Evolutionary conservation across 1,140 invertebrate genomes (phyloP).

Genomic region (Micrasema minimum): DNA sequence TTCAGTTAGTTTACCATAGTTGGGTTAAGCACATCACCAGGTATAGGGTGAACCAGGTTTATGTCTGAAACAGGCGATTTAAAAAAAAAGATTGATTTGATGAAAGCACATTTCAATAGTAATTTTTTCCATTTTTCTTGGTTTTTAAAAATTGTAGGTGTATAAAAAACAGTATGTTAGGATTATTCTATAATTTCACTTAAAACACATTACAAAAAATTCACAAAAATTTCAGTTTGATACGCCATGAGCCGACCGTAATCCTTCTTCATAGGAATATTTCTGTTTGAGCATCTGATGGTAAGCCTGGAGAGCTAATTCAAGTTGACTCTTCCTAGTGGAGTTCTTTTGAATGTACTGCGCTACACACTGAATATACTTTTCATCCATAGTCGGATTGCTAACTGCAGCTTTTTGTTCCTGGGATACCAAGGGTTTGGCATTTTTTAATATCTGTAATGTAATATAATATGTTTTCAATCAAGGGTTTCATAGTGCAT

Average conservation of each 20-base stretch:
- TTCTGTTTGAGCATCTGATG: constrained; percentile 71
- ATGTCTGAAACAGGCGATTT: no score
- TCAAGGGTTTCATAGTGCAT: no score
- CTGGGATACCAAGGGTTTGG: background rate
- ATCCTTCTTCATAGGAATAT: constrained; percentile 67
- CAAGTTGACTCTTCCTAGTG: constrained; percentile 70
- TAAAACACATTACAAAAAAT: no score
- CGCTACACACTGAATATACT: constrained; percentile 69
- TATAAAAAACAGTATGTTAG: background rate
- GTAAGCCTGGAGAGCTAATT: constrained; percentile 73
- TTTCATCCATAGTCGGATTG: constrained; percentile 59
- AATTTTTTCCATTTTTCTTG: no score
- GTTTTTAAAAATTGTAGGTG: no score
- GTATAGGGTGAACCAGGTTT: no score
- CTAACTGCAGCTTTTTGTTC: background rate
- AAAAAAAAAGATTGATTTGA: no score
- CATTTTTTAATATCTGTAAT: constrained; percentile 3
- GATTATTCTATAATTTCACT: background rate
- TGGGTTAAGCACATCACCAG: no score
- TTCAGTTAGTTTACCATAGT: no score
- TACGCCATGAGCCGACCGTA: constrained; percentile 72
- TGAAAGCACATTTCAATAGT: no score
- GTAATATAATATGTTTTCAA: no score
- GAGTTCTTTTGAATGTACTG: constrained; percentile 72
- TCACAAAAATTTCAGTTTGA: background rate